These are phyloP conservation scores for Cavia aperea DNA, from an alignment of 2,113 vertebrate species.

Conservation along the genomic window DNA sequence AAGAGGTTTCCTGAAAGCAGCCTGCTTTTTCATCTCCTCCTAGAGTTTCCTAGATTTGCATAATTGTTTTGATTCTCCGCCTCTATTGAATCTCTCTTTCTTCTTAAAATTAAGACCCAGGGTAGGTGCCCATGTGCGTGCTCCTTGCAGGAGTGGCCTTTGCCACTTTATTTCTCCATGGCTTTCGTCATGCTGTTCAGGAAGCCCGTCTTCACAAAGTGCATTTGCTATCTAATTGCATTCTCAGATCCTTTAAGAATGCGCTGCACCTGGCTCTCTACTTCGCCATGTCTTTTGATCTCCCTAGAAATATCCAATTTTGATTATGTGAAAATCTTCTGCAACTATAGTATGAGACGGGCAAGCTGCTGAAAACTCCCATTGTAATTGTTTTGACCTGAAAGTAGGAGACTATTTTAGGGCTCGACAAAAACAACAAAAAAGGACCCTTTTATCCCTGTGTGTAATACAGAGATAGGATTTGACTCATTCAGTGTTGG, in stretches of 20 bases:
- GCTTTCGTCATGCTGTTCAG: conserved; percentile 74
- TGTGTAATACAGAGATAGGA: not conserved
- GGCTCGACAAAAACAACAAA: not conserved
- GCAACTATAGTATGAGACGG: conserved; percentile 65
- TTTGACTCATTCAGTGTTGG: not conserved
- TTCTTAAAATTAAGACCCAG: conserved; percentile 72
- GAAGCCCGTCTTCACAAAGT: conserved; percentile 71
- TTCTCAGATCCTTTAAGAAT: conserved; percentile 79
- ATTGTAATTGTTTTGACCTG: conserved; percentile 62
- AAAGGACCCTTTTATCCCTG: not conserved
- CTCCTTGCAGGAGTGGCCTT: conserved; percentile 70
- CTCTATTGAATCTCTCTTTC: conserved; percentile 44
- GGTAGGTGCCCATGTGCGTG: conserved; percentile 69
- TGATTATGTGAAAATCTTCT: conserved; percentile 78
- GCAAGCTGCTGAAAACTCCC: conserved; percentile 72
- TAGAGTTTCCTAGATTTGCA: conserved; percentile 74
- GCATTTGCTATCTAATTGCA: conserved; percentile 84
- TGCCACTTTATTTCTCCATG: conserved; percentile 66
- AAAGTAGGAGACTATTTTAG: conserved; percentile 26
- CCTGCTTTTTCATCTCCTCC: conserved; percentile 77
- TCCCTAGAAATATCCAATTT: conserved; percentile 78
- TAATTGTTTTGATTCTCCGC: conserved; percentile 74
- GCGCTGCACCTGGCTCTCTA: conserved; percentile 77
- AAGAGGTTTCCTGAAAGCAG: conserved; percentile 76
- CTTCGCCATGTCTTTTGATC: conserved; percentile 78